These are phyloP conservation scores for Cynopterus brachyotis DNA, from an alignment of 2,113 vertebrate species.

Conservation along the genomic window DNA sequence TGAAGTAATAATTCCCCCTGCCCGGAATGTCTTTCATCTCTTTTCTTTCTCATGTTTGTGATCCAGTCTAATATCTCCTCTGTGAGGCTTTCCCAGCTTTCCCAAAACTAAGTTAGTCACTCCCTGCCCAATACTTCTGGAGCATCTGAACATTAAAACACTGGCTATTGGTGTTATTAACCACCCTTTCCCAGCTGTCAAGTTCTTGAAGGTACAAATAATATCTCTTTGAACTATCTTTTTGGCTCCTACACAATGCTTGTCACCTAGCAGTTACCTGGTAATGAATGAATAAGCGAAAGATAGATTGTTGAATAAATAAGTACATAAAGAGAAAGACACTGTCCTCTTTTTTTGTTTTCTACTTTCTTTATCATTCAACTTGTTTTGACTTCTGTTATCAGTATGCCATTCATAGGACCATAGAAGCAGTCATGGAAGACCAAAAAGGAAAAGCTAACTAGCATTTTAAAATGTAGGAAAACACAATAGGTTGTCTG, in stretches of 20 bases:
- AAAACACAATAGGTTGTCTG: neutral
- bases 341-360: neutral
- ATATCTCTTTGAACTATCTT: neutral
- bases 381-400: neutral
- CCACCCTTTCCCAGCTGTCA: neutral
- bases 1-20: neutral
- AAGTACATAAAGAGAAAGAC: neutral
- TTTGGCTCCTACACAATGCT: neutral
- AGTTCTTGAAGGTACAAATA: neutral
- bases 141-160: neutral
- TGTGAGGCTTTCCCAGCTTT: neutral
- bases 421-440: neutral
- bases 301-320: neutral
- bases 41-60: neutral
- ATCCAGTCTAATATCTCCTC: neutral
- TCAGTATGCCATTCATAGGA: neutral
- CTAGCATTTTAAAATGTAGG: neutral
- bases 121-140: neutral
- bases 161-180: neutral
- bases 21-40: neutral
- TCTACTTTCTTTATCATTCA: neutral
- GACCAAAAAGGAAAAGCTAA: neutral
- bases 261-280: neutral
- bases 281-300: neutral
- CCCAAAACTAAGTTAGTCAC: neutral